Evolutionary conservation across 2,888 invertebrate species (phyloP).

Genomic region (Ectobius pallidus): DNA sequence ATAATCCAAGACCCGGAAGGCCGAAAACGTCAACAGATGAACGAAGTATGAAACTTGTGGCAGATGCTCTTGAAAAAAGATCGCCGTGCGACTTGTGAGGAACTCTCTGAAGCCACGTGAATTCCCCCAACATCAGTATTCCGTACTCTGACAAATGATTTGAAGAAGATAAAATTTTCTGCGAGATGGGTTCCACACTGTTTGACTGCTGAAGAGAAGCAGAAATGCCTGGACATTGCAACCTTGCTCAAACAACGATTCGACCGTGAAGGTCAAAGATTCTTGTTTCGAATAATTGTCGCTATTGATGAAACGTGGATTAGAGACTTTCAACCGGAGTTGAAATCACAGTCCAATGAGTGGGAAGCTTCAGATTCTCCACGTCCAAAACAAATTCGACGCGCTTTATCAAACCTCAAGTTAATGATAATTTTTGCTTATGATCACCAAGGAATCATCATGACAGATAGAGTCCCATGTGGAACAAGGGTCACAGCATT

Average conservation of each 20-base stretch:
- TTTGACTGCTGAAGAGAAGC: neutral
- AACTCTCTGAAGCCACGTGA: neutral
- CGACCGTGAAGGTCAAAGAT: neutral
- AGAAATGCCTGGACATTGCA: neutral
- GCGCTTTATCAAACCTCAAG: neutral
- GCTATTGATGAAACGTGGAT: too few relatives aligned
- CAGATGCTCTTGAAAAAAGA: neutral
- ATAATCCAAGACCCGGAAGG: too few relatives aligned
- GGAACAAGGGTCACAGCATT: neutral
- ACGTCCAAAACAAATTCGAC: neutral
- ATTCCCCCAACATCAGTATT: too few relatives aligned
- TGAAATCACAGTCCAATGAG: too few relatives aligned
- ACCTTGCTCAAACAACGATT: conserved; percentile 7
- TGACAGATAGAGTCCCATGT: neutral
- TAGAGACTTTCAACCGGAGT: too few relatives aligned
- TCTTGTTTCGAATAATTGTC: neutral
- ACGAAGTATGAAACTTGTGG: neutral
- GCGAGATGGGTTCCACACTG: too few relatives aligned
- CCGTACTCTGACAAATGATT: too few relatives aligned
- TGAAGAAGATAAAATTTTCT: too few relatives aligned
- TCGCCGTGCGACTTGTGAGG: too few relatives aligned
- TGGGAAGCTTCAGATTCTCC: neutral
- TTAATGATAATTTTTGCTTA: conserved; percentile 2
- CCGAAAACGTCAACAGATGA: too few relatives aligned
- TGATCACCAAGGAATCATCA: conserved; percentile 10